Evolutionary conservation across 2,113 vertebrate genomes (phyloP), one percentile per base, ranked within the genome.

Genomic region (Pelobates fuscus): DNA sequence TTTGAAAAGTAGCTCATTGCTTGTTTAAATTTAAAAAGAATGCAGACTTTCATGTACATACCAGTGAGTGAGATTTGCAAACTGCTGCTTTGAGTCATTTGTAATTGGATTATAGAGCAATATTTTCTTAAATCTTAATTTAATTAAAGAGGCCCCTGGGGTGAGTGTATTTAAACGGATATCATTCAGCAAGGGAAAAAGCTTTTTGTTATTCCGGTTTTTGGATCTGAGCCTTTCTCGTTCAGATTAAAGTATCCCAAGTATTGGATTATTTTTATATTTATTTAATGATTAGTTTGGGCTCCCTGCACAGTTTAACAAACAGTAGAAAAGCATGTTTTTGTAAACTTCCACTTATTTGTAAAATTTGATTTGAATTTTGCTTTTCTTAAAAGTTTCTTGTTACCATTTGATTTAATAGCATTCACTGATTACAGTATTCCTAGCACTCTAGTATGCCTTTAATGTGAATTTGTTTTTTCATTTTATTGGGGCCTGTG

Each of bases 101-200:
- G 54, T 60, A 71, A 71, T 71, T 71, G 68, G 68, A 71, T 71
- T 71, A 71, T 60, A 21, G 55, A 71, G 11, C 58, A 57, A 71
- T 71, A 71, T 71, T 60, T 30, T 60, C 32, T 44, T 71, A 71
- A 71, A 71, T 71, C 68, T 71, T 60, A 54, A 71, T 44, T 71
- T 71, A 71, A 71, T 71, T 59, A 71, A 71, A 71, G 30, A 71
- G 68, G 24, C 57, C 57, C 68, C 68, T 46, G 37, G 55, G 58
- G 68, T 71, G 68, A 60, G 60, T 54, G 68, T 60, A 71, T 71
- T 71, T 71, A 26, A 41, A 61, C 23, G 68, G 55, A 37, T 60
- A 71, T 60, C 23, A 20, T 37, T 70, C 68, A 70, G 26, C 55
- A 20, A 60, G 68, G 58, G 37, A 55, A 21, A 60, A 70, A 70